phyloP scores from a whole-genome alignment of 1,140 invertebrate genomes.

The Pseudobourletiella spinata region DNA sequence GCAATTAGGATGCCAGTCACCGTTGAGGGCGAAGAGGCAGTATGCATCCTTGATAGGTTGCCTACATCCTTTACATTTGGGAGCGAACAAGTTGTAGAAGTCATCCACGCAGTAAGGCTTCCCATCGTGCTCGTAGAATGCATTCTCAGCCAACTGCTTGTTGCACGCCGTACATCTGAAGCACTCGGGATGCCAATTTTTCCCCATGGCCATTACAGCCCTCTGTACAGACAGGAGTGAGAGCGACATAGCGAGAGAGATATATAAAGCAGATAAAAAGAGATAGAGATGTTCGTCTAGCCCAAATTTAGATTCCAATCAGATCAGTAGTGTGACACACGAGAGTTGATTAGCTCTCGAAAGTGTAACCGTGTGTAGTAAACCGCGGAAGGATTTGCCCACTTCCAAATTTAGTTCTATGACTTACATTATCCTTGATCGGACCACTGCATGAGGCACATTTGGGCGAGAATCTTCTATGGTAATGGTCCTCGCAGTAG shows the following conservation, averaged over 20 bases:
- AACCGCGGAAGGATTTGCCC: too few species aligned
- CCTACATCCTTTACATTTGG: constrained; percentile 54
- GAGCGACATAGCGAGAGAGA: too few species aligned
- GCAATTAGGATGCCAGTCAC: constrained; percentile 59
- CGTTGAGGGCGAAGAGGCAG: constrained; percentile 56
- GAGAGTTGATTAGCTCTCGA: too few species aligned
- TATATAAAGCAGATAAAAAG: too few species aligned
- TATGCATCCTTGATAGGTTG: constrained; percentile 51
- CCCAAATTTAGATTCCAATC: too few species aligned
- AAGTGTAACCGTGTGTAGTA: too few species aligned
- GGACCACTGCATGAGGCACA: constrained; percentile 53
- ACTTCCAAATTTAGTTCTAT: too few species aligned
- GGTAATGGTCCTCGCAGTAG: constrained; percentile 56
- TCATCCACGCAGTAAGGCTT: constrained; percentile 46
- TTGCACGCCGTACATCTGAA: constrained; percentile 56
- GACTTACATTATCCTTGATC: constrained; percentile 44
- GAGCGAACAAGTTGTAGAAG: constrained; percentile 55
- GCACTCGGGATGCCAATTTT: constrained; percentile 45
- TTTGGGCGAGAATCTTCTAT: constrained; percentile 55
- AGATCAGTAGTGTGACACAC: too few species aligned
- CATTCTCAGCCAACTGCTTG: constrained; percentile 49
- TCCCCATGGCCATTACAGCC: constrained; percentile 16
- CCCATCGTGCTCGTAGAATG: constrained; percentile 46
- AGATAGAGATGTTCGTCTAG: too few species aligned
- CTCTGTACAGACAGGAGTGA: too few species aligned